These are phyloP conservation scores for Gracilinanus agilis DNA, from an alignment of 2,113 vertebrate species.

Conservation along the genomic window DNA sequence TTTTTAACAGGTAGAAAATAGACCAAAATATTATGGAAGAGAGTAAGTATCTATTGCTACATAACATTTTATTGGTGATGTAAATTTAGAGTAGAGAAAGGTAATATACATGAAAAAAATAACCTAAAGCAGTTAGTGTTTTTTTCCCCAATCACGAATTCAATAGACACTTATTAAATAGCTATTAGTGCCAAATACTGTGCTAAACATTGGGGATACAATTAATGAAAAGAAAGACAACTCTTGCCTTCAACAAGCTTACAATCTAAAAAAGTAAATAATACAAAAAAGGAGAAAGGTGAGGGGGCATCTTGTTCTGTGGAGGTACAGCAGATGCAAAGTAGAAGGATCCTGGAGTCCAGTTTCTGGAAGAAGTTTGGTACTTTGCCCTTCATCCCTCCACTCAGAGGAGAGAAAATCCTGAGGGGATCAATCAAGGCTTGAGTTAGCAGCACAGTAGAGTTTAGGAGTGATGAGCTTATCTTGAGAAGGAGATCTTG, in stretches of 20 bases:
- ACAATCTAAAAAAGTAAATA: background rate
- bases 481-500: background rate
- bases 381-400: no score
- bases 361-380: no score
- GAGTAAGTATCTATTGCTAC: conserved; percentile 91
- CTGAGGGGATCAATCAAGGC: no score
- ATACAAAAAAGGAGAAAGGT: background rate
- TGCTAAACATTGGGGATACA: background rate
- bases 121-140: conserved; percentile 32
- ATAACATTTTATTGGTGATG: conserved; percentile 49
- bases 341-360: no score
- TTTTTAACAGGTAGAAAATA: conserved; percentile 92
- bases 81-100: conserved; percentile 25
- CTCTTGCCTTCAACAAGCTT: background rate
- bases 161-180: background rate
- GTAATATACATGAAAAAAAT: conserved; percentile 8
- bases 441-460: no score
- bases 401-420: no score
- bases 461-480: no score
- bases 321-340: background rate
- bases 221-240: background rate
- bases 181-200: background rate
- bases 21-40: conserved; percentile 99
- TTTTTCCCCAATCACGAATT: conserved; percentile 2
- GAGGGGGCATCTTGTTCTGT: background rate